These are phyloP conservation scores for Papilio gigon DNA, from an alignment of 2,888 invertebrate genomes.

Conservation along the genomic window DNA sequence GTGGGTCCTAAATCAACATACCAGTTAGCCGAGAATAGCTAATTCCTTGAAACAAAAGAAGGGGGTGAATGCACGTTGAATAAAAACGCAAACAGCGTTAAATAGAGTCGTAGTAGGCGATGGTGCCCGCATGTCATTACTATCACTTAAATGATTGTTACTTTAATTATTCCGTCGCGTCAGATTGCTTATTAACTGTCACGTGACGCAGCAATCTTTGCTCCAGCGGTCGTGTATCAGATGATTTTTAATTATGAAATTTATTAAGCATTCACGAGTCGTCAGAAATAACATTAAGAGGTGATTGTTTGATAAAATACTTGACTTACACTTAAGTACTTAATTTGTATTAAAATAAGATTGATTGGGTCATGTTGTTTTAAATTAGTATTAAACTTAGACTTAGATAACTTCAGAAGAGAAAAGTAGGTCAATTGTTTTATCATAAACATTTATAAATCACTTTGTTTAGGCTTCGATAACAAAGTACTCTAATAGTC, in stretches of 20 bases:
- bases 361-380: too few species aligned
- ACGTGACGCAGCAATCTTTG: slow-evolving; percentile 66
- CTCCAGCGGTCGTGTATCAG: slow-evolving; percentile 37
- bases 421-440: too few species aligned
- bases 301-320: too few species aligned
- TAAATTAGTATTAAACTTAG: too few species aligned
- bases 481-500: too few species aligned
- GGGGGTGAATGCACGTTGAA: slow-evolving; percentile 68
- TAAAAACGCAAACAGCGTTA: slow-evolving; percentile 64
- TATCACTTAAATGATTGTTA: slow-evolving; percentile 77
- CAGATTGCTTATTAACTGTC: slow-evolving; percentile 73
- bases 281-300: slow-evolving; percentile 16
- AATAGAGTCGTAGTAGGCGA: slow-evolving; percentile 44
- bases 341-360: too few species aligned
- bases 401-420: too few species aligned
- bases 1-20: slow-evolving; percentile 19
- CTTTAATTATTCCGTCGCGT: slow-evolving; percentile 74
- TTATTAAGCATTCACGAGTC: slow-evolving; percentile 41
- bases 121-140: slow-evolving; percentile 76
- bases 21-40: slow-evolving; percentile 32
- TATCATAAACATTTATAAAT: too few species aligned
- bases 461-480: too few species aligned
- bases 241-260: slow-evolving; percentile 51
- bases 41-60: slow-evolving; percentile 61
- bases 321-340: too few species aligned